Base-by-base conservation (phyloP, 2,797 vertebrate species). In the Labroides dimidiatus region DNA sequence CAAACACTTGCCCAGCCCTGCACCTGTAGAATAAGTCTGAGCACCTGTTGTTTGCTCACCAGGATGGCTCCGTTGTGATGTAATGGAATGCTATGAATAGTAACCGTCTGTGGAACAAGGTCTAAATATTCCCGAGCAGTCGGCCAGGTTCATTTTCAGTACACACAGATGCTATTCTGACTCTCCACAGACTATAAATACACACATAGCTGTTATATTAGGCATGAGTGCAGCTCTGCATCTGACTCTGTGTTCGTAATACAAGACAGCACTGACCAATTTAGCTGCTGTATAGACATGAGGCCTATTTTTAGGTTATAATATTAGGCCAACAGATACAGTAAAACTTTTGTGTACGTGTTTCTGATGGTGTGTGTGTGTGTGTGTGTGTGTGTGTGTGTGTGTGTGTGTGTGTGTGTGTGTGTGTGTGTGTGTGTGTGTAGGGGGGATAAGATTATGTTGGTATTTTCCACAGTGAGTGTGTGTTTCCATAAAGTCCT, bases 381-480 rank as follows among this genome's bases (percentile, higher is more conserved):
- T 10, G 30, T 50, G 52, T 23, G 54, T 30, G n/a, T 47, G 3
- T 48, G 58, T n/a, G 24, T 58, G 30, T 58, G 48, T 36, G 50
- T 59, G 48, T 10, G 9, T n/a, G 41, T 33, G 30, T 62, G 44
- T 19, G 19, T 47, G 30, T 10, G 30, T 50, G 52, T 23, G 54
- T 30, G n/a, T 47, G 3, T 48, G 58, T n/a, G 24, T 58, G 30
- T 58, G 48, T 36, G 50, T 59, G 48, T 10, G 9, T n/a, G 41
- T 11, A n/a, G 23, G 53, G 27, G 44, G 16, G 47, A 43, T 80
- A 60, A 78, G 80, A 89, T 88, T 78, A 82, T 74, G 71, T 24
- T 66, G 86, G 86, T 91, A 91, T 86, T 91, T 93, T 93, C 89
- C 90, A 91, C 82, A 81, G 72, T 58, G 77, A 76, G 78, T 75